These are phyloP conservation scores for Philonicus albiceps DNA, from an alignment of 2,888 invertebrate genomes.

Conservation along the genomic window DNA sequence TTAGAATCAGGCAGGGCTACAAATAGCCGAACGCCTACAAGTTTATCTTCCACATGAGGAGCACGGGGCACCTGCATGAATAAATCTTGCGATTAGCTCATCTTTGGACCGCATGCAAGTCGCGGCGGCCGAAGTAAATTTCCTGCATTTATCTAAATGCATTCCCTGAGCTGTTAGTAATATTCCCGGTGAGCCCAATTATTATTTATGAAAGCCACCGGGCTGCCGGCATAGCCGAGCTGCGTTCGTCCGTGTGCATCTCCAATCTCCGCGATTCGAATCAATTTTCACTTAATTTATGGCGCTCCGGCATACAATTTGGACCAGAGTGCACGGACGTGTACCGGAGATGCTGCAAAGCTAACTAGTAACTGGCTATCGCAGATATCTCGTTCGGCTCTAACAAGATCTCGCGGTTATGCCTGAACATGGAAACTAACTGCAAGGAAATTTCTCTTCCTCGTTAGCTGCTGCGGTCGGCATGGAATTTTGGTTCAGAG, in stretches of 20 bases:
- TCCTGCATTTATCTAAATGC: conserved; percentile 31
- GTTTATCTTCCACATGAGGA: not conserved
- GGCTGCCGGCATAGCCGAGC: not conserved
- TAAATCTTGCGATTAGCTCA: conserved; percentile 7
- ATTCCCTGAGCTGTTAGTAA: conserved; percentile 3
- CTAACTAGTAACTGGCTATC: not conserved
- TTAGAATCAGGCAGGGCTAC: not conserved
- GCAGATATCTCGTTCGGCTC: conserved; percentile 1
- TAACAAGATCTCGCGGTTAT: conserved; percentile 39
- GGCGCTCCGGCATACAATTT: conserved; percentile 35
- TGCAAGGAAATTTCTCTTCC: conserved; percentile 46
- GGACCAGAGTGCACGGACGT: conserved; percentile 10
- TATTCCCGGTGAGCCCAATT: conserved; percentile 11
- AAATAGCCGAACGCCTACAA: conserved; percentile 21
- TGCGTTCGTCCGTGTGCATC: not conserved
- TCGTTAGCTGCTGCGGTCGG: conserved; percentile 19
- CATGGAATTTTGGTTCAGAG: not conserved
- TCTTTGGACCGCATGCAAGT: not conserved
- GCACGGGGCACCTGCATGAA: conserved; percentile 15
- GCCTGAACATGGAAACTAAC: conserved; percentile 42
- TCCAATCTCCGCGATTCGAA: conserved; percentile 24
- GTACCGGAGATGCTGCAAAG: not conserved
- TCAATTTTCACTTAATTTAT: conserved; percentile 41
- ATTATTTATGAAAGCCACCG: conserved; percentile 37
- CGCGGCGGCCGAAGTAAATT: not conserved